Base-by-base conservation (phyloP, 2,888 invertebrate genomes). In the Ryuthela nishihirai region DNA sequence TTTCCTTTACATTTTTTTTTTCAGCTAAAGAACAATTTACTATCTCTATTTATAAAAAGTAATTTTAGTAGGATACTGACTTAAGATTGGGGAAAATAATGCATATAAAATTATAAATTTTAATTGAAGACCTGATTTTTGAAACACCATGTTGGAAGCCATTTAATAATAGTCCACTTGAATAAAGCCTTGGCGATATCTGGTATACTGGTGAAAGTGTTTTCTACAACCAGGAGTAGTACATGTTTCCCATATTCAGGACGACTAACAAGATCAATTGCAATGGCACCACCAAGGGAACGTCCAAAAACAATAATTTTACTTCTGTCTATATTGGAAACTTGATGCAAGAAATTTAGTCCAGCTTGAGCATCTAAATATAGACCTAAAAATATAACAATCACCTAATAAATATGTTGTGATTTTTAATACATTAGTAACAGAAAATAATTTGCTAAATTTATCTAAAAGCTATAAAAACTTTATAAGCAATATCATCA, bases 171-270 rank as follows among this genome's bases (percentile, higher is more conserved):
- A 69, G 78, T 80, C 78, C 85, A 82, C 71, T 85, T 85, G 65
- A 94, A 81, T 67, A 95, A 79, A 61, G 87, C 83, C 68, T 83
- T 82, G 17, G 91, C 92, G 85, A 95, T 92, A 64, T 90, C 90
- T 26, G 92, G 92, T 74, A 97, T 88, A 73, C 88, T 88, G 4
- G 93, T 93, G 71, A 97, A 97, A 3, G 94, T 94, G 74, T 97
- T 97, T 75, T 97, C 95, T 17, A 95, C 82, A 65, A 97, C 82
- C 62, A 93, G 76, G 67, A 88, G 90, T 83, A 88, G 87, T 62
- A 94, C 82, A 77, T 85, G 85, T 68, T 83, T 82, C 34, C 83
- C 79, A 74, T 88, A 88, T 66, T 87, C 83, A 17, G 83, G 78
- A 69, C 85, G 82, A 18, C 85, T 83, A 2, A 88, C 87, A 58